A percentile compares a stretch with the other conserved stretches of the same genome.
Evolutionary conservation across 2,888 invertebrate species (phyloP).

Genomic region (Monopis laevigella): DNA sequence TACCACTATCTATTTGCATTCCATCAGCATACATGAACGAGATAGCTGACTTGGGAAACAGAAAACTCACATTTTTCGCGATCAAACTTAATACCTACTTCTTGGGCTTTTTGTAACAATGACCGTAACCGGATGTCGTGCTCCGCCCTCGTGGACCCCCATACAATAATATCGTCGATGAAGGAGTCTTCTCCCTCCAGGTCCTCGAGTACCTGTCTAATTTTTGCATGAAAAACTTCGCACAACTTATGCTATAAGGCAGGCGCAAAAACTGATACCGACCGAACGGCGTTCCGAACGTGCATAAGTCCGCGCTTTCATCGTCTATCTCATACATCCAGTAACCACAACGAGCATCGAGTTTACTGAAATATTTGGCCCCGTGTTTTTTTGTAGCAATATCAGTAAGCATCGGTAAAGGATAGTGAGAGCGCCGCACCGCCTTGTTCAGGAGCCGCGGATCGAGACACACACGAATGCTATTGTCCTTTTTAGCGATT

Average conservation of each 20-base stretch:
- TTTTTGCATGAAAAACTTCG: conserved; percentile 18
- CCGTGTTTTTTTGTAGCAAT: conserved; percentile 14
- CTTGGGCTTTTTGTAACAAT: not conserved
- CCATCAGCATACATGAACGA: no score
- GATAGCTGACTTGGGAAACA: no score
- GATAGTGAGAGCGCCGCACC: conserved; percentile 19
- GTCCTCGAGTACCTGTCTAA: conserved; percentile 18
- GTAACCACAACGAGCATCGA: conserved; percentile 16
- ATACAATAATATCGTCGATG: conserved; percentile 4
- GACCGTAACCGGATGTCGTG: not conserved
- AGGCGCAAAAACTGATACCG: conserved; percentile 16
- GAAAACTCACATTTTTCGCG: not conserved
- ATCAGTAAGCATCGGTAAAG: conserved; percentile 18
- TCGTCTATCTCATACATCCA: conserved; percentile 16
- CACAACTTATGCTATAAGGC: conserved; percentile 17
- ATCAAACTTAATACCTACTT: conserved; percentile 6
- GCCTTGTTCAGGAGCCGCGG: conserved; percentile 19
- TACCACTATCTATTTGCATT: no score
- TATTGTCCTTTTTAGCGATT: conserved; percentile 19
- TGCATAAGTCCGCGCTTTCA: conserved; percentile 15
- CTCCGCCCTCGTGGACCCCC: conserved; percentile 2
- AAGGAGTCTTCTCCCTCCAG: conserved; percentile 5
- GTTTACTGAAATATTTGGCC: conserved; percentile 14
- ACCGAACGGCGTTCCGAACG: conserved; percentile 16
- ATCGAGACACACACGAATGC: conserved; percentile 19